A percentile compares a stretch with the other conserved stretches of the same genome.
These are phyloP conservation scores for Ciconia boyciana DNA, from an alignment of 2,113 vertebrate genomes.

Conservation along the genomic window DNA sequence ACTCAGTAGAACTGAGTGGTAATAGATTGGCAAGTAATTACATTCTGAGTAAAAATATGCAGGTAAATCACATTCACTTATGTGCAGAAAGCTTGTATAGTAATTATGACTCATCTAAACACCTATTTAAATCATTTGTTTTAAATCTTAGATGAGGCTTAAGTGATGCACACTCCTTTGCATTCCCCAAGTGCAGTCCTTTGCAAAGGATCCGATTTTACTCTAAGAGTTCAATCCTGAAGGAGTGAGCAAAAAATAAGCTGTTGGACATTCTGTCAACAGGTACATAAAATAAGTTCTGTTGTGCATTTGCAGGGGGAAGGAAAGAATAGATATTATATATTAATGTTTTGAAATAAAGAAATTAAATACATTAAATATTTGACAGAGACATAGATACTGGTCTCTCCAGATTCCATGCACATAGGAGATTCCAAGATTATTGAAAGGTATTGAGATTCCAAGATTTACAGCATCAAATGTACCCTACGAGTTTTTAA, in stretches of 20 bases:
- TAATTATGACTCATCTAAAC: conserved; percentile 28
- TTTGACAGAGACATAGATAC: neutral
- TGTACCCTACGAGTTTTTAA: neutral
- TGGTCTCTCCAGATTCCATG: neutral
- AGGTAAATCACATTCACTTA: conserved; percentile 33
- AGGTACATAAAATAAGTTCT: neutral
- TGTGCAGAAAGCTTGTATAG: neutral
- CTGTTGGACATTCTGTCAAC: neutral
- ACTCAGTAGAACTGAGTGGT: neutral
- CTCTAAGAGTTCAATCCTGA: neutral
- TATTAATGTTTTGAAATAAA: neutral
- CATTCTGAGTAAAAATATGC: conserved; percentile 9
- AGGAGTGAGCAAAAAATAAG: neutral
- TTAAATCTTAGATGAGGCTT: conserved; percentile 1
- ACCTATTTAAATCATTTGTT: conserved; percentile 6
- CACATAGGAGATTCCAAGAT: neutral
- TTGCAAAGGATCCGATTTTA: neutral
- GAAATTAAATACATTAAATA: neutral
- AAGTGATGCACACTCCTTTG: neutral
- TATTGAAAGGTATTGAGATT: neutral
- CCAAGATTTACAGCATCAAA: neutral
- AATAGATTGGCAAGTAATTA: conserved; percentile 42
- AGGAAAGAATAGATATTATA: neutral
- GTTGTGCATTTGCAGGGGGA: neutral
- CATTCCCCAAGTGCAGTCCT: neutral